Evolutionary conservation across 2,113 vertebrate species (phyloP).

Genomic region (Ptyas mucosa): DNA sequence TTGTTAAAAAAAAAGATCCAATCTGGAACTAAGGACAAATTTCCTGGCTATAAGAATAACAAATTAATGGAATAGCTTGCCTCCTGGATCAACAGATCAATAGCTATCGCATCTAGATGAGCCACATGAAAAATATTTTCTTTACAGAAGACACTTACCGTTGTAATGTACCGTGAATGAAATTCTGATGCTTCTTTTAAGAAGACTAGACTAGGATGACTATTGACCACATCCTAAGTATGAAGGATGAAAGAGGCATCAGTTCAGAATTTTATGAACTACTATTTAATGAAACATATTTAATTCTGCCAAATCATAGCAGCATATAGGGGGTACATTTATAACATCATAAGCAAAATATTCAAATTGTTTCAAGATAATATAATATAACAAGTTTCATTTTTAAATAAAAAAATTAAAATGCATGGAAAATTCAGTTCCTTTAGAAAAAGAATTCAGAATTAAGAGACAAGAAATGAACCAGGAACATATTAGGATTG

Average conservation of each 20-base stretch:
- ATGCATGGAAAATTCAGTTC: not conserved
- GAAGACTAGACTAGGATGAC: constrained; percentile 87
- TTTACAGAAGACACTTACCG: constrained; percentile 72
- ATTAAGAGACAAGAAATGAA: not conserved
- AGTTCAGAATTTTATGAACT: not conserved
- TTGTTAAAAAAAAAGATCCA: not conserved
- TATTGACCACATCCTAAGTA: constrained; percentile 90
- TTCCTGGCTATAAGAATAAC: not conserved
- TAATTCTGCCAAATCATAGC: not conserved
- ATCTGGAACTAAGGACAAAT: not conserved
- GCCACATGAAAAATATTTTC: not conserved
- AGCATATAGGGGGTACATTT: not conserved
- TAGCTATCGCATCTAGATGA: not conserved
- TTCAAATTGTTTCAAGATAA: not conserved
- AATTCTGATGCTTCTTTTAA: constrained; percentile 93
- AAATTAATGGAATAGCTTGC: not conserved
- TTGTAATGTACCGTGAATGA: constrained; percentile 96
- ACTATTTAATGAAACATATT: constrained; percentile 10
- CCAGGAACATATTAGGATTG: not conserved
- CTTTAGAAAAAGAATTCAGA: not conserved
- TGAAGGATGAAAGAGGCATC: not conserved
- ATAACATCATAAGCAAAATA: not conserved
- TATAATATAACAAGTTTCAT: not conserved
- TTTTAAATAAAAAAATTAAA: not conserved
- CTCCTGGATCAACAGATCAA: not conserved